Evolutionary conservation across 2,797 vertebrate species (phyloP).

Genomic region (Gymnocypris eckloni): DNA sequence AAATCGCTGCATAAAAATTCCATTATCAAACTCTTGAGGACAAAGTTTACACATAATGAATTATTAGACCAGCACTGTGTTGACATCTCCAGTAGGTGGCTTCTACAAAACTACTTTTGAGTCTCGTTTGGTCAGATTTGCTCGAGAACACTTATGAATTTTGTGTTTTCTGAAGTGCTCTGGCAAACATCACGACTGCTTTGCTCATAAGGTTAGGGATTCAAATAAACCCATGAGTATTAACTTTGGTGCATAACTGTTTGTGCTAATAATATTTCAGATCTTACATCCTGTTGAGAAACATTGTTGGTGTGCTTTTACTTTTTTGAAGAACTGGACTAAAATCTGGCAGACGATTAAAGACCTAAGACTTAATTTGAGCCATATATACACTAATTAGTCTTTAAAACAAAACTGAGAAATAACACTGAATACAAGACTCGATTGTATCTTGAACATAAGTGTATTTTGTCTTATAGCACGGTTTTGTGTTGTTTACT

Average conservation of each 20-base stretch:
- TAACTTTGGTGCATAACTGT: not conserved
- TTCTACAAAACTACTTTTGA: not conserved
- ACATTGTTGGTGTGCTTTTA: not conserved
- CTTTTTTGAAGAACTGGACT: not conserved
- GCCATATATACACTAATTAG: not conserved
- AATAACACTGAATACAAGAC: not conserved
- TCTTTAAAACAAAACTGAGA: not conserved
- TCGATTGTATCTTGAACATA: not conserved
- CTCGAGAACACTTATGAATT: not conserved
- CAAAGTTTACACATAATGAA: not conserved
- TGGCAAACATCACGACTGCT: not conserved
- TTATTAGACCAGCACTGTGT: not conserved
- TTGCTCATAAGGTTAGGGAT: not conserved
- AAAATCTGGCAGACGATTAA: not conserved
- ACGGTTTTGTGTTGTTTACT: not conserved
- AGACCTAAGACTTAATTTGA: not conserved
- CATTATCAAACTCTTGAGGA: not conserved
- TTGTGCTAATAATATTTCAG: not conserved
- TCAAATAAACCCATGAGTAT: not conserved
- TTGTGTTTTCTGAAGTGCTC: not conserved
- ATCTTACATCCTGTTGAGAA: not conserved
- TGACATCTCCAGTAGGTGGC: not conserved
- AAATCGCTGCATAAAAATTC: constrained; percentile 43
- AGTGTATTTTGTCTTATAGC: no score
- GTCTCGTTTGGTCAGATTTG: not conserved